These are phyloP conservation scores for Alca torda DNA, from an alignment of 2,797 vertebrate genomes.

Conservation along the genomic window DNA sequence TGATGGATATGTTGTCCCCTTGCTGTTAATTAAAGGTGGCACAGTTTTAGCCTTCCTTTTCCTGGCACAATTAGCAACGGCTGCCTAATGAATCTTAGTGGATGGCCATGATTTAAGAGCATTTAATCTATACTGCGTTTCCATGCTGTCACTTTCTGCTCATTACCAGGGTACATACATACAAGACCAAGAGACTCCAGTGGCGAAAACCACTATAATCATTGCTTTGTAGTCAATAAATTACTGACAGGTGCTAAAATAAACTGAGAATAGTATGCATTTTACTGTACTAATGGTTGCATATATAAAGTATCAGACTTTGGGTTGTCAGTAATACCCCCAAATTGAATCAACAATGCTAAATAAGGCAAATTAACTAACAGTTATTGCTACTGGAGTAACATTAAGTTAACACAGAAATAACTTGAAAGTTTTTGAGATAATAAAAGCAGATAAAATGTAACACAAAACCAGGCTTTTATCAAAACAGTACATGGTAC, in stretches of 20 bases:
- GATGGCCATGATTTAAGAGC: not conserved
- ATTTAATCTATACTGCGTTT: not conserved
- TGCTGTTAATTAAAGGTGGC: not conserved
- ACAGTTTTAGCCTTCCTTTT: not conserved
- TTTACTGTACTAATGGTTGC: not conserved
- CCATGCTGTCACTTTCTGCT: not conserved
- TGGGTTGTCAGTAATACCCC: not conserved
- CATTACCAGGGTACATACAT: not conserved
- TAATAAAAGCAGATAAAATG: not conserved
- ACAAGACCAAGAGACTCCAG: not conserved
- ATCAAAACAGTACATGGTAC: not conserved
- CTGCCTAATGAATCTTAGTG: not conserved
- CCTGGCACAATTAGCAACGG: not conserved
- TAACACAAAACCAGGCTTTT: not conserved
- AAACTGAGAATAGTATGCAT: not conserved
- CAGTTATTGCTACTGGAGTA: not conserved
- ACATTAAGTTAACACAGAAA: not conserved
- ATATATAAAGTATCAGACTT: not conserved
- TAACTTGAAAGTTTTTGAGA: not conserved
- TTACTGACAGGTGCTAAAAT: not conserved
- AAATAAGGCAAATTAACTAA: not conserved
- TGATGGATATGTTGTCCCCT: not conserved
- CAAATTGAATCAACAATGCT: not conserved
- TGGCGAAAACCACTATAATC: not conserved
- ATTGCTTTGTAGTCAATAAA: not conserved